Evolutionary conservation across 2,888 invertebrate species (phyloP), one percentile per base, ranked within the genome.

Genomic region (Meandrusa payeni): DNA sequence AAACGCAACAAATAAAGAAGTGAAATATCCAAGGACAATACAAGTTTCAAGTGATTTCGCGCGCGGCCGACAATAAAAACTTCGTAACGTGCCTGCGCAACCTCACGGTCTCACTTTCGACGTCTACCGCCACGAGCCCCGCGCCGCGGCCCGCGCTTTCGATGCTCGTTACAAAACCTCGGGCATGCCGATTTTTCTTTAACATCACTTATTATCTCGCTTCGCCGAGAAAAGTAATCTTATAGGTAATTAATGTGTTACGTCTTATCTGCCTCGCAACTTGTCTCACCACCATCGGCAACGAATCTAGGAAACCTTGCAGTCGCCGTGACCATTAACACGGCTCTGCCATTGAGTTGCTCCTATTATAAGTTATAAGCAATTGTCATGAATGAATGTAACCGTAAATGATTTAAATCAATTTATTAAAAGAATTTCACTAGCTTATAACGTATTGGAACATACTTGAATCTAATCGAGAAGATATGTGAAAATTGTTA

Each of bases 31-130:
- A 87, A 87, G 87, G 85, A 86, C 86, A 85, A 78, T 77, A 77
- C 79, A 79, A 86, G 86, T 86, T 87, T 87, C 87, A 80, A 87
- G 79, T 81, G 85, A 87, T 86, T 86, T 87, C 87, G 83, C 83
- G 83, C 81, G 80, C 81, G 68, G 77, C 80, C 81, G 79, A 82
- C 83, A 80, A 79, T 83, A 85, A 87, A 83, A 87, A 86, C 85
- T 85, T 80, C 79, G 85, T 81, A 81, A 82, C 71, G 69, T 73
- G 80, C 60, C 80, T 83, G 83, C 83, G 87, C 87, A 85, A 86
- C 83, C 76, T 80, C 82, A 76, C 82, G 76, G 79, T 76, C 76
- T 81, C 73, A 81, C 85, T 83, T 81, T 83, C 83, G 79, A 82
- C 81, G 78, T 71, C 76, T 76, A 68, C 50, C 49, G 55, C 46